Percentiles rank a stretch among this genome's conserved stretches.
Evolutionary conservation across 2,797 vertebrate species (phyloP).

Genomic region (Myoxocephalus aenaeus): DNA sequence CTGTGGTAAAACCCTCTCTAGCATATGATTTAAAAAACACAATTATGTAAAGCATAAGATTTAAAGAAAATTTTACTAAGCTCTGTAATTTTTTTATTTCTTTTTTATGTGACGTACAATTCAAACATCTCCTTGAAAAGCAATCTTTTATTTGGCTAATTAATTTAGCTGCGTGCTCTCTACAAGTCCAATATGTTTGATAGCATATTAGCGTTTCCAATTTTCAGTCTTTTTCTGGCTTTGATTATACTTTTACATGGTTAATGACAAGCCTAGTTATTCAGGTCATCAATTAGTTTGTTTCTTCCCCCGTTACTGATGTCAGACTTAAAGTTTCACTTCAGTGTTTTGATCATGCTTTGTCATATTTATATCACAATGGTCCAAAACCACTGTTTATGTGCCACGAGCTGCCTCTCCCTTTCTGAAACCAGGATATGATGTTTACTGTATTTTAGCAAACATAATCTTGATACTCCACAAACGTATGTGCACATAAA

Average conservation of each 20-base stretch:
- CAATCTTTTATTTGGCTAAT: not conserved
- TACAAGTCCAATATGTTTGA: not conserved
- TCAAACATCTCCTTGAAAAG: not conserved
- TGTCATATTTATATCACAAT: not conserved
- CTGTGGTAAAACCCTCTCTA: conserved; percentile 1
- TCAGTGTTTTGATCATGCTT: not conserved
- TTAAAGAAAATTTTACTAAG: not conserved
- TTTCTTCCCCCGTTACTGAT: not conserved
- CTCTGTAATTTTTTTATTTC: not conserved
- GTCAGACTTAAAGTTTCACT: not conserved
- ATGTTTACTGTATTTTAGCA: not conserved
- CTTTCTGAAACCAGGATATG: not conserved
- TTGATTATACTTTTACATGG: not conserved
- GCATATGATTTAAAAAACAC: not conserved
- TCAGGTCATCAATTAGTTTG: not conserved
- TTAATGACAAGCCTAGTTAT: not conserved
- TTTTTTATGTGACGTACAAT: not conserved
- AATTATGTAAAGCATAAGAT: not conserved
- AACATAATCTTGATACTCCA: not conserved
- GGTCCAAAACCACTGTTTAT: not conserved
- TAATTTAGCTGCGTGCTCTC: not conserved
- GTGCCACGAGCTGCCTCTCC: not conserved
- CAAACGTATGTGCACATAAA: not conserved
- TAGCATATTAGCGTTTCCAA: not conserved
- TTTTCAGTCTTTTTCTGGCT: not conserved